Evolutionary conservation across 2,113 vertebrate genomes (phyloP), one percentile per base, ranked within the genome.

Genomic region (Cyanoramphus novaezelandiae): DNA sequence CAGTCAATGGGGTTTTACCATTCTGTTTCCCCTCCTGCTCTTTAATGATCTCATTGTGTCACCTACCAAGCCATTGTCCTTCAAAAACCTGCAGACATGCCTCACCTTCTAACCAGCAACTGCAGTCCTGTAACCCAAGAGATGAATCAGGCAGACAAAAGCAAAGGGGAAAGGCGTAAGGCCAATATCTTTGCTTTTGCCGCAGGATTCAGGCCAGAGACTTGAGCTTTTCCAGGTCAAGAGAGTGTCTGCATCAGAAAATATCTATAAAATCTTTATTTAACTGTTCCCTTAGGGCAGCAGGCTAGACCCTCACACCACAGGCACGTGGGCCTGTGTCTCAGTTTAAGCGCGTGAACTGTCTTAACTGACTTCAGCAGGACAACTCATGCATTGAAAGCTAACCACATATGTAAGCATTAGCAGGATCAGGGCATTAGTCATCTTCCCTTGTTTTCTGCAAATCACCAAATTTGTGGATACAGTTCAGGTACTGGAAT

Each of bases 331-430:
- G 55, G 68, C 64, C 68, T 86, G 39, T 41, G 72, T 87, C 83
- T 89, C 82, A 92, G 21, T 90, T 90, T 14, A 62, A 91, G 82
- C 33, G 71, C 57, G 64, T 25, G 47, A 82, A 94, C 68, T 82
- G n/a, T 86, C 92, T 84, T 46, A 67, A 88, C 60, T 72, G 88
- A 92, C 55, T 96, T 79, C 77, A 93, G 69, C 44, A 79, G 69
- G 82, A 95, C 85, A 75, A 93, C 47, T 86, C 72, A 68, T 0
- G 0, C 72, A 67, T 3, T 76, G 77, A 82, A 86, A 84, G 52
- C 72, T 55, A 93, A 90, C 76, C 79, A 41, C 72, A 41, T 31
- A 27, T 59, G 64, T 49, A 90, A 77, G 76, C 0, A 0, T 81
- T 91, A 90, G 64, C 33, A 83, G 46, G 68, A 91, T 52, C 47